Evolutionary conservation across 2,888 invertebrate species (phyloP).

Genomic region (Tiphia femorata): DNA sequence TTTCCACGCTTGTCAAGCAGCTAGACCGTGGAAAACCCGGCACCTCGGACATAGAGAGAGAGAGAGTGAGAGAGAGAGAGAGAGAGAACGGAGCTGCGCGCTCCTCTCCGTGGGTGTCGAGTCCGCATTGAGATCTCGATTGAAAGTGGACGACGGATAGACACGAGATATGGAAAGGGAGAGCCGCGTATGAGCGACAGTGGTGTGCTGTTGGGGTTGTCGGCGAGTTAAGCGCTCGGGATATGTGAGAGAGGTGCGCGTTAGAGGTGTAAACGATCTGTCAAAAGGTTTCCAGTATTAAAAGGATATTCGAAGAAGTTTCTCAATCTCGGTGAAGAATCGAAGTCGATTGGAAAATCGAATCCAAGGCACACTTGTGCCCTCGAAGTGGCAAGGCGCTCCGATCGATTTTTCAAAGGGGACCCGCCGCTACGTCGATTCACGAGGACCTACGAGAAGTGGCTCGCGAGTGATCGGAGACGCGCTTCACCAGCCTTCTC

Average conservation of each 20-base stretch:
- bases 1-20: too few species aligned
- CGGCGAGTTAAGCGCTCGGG: not conserved
- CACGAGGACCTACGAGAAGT: not conserved
- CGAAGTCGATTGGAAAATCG: too few species aligned
- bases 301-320: too few species aligned
- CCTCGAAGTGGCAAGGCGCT: conserved; percentile 12
- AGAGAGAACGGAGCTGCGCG: not conserved
- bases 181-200: not conserved
- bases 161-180: not conserved
- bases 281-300: too few species aligned
- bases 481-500: too few species aligned
- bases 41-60: not conserved
- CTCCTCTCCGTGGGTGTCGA: not conserved
- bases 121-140: not conserved
- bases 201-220: not conserved
- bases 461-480: not conserved
- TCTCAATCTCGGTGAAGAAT: not conserved
- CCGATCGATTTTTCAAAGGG: conserved; percentile 23
- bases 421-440: conserved; percentile 2
- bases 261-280: not conserved
- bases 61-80: not conserved
- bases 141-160: not conserved
- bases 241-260: too few species aligned
- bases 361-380: too few species aligned
- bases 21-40: not conserved